Percentiles rank a stretch among this genome's conserved stretches.
phyloP scores from a whole-genome alignment of 2,888 invertebrate genomes.

The Sphaeridia pumilis region DNA sequence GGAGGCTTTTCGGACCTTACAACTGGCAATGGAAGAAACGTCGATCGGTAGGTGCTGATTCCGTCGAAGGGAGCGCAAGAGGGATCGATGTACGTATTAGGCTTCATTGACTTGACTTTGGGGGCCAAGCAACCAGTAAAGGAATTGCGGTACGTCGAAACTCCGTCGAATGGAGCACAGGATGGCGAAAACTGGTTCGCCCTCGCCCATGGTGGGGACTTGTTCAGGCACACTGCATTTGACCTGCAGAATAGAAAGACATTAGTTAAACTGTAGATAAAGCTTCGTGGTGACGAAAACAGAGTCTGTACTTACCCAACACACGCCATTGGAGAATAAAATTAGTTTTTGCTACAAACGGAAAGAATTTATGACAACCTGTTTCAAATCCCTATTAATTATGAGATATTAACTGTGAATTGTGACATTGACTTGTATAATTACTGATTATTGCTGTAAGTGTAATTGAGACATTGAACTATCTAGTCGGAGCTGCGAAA shows the following conservation, averaged over 20 bases:
- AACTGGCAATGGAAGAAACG: conserved; percentile 10
- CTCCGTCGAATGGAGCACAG: conserved; percentile 15
- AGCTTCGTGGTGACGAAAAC: too few species aligned
- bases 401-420: too few species aligned
- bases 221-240: conserved; percentile 17
- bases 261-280: too few species aligned
- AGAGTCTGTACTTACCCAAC: too few species aligned
- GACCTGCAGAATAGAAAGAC: background rate
- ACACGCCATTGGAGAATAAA: too few species aligned
- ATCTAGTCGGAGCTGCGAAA: too few species aligned
- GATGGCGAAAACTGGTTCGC: conserved; percentile 11
- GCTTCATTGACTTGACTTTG: conserved; percentile 18
- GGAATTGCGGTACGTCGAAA: conserved; percentile 19
- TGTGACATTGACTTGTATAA: too few species aligned
- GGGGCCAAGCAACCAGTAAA: conserved; percentile 17
- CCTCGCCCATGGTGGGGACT: conserved; percentile 14
- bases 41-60: conserved; percentile 16
- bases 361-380: too few species aligned
- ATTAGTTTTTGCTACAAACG: too few species aligned
- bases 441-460: too few species aligned
- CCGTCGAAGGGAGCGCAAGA: conserved; percentile 20
- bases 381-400: too few species aligned
- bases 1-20: conserved; percentile 6
- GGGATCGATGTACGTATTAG: conserved; percentile 13
- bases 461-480: too few species aligned